Conservation (phyloP, 2,888 invertebrate species). For the Glyphotaelius pellucidus region DNA sequence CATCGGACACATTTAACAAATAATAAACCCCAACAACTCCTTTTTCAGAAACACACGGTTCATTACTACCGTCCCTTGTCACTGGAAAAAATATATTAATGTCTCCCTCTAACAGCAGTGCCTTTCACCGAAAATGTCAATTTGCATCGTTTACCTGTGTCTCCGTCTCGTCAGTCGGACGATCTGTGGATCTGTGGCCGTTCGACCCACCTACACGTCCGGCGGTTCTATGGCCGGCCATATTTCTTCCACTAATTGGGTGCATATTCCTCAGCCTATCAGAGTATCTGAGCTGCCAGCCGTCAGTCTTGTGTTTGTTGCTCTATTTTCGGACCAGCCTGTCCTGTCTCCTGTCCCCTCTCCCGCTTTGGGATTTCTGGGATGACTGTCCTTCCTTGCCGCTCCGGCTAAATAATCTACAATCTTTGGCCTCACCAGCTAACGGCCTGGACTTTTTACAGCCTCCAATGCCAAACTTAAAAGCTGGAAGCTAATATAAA, state of each 20-base stretch:
- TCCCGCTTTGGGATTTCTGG: slow-evolving; percentile 4
- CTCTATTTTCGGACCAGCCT: slow-evolving; percentile 48
- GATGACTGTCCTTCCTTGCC: background rate
- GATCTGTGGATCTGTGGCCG: background rate
- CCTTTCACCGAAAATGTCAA: slow-evolving; percentile 29
- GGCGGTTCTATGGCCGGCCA: slow-evolving; percentile 29
- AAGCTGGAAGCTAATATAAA: background rate
- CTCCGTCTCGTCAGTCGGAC: background rate
- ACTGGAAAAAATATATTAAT: background rate
- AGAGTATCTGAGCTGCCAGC: slow-evolving; percentile 53
- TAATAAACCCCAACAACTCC: slow-evolving; percentile 1
- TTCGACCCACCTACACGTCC: background rate
- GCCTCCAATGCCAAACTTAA: background rate
- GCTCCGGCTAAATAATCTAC: slow-evolving; percentile 20
- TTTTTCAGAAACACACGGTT: background rate
- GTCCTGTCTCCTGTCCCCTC: background rate
- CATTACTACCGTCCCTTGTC: slow-evolving; percentile 2
- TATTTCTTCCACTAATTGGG: slow-evolving; percentile 65
- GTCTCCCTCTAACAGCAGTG: background rate
- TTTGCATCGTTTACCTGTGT: slow-evolving; percentile 46
- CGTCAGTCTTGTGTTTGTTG: slow-evolving; percentile 54
- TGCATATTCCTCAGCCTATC: slow-evolving; percentile 59
- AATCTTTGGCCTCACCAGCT: slow-evolving; percentile 44
- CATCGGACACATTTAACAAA: background rate
- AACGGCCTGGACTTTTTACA: slow-evolving; percentile 28